Conservation (phyloP, 2,113 vertebrate genomes). For the Chaetodon trifascialis region DNA sequence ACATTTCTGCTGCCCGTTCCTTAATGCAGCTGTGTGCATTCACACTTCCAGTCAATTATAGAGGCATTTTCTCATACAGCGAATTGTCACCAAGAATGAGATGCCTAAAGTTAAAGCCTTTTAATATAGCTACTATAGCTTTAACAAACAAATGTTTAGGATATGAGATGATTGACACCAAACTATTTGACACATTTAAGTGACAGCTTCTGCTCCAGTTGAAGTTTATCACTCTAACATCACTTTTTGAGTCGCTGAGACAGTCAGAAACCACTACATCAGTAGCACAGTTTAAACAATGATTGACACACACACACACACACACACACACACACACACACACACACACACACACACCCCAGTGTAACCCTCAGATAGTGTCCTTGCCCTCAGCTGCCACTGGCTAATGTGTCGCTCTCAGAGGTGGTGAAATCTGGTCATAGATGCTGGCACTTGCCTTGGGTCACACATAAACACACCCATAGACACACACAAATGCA, state of each 20-base stretch:
- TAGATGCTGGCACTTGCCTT: conserved; percentile 66
- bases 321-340: background rate
- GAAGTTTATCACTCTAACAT: background rate
- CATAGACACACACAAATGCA: conserved; percentile 1
- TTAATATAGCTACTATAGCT: background rate
- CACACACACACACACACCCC: conserved; percentile 7
- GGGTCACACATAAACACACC: conserved; percentile 38
- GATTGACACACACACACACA: conserved; percentile 10
- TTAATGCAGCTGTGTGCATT: background rate
- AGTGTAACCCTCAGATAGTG: conserved; percentile 54
- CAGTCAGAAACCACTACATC: background rate
- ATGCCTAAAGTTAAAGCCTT: background rate
- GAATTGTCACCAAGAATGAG: background rate
- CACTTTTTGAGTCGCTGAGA: conserved; percentile 3
- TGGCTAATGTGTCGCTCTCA: conserved; percentile 66
- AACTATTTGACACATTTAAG: background rate
- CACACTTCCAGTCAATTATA: background rate
- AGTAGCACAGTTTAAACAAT: conserved; percentile 6
- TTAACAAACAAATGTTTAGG: too few species aligned
- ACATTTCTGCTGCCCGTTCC: too few species aligned
- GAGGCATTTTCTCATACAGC: background rate
- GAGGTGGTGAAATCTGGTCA: conserved; percentile 71
- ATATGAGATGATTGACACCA: background rate
- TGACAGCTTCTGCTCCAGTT: conserved; percentile 3
- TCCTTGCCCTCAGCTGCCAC: conserved; percentile 77